Base-by-base conservation (phyloP, 2,113 vertebrate genomes). In the Megatriorchis doriae region DNA sequence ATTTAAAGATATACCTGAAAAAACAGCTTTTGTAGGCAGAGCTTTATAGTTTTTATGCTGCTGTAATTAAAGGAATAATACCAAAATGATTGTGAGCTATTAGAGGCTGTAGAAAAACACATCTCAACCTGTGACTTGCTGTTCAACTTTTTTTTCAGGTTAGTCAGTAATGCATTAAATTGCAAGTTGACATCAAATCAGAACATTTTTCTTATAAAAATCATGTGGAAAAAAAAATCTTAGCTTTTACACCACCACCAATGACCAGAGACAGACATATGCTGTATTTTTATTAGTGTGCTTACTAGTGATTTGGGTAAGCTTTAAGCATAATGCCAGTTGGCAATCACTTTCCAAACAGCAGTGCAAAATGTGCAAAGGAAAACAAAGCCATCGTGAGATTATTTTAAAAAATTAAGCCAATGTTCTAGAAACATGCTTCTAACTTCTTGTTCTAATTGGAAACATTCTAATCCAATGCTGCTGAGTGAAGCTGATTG, bases 401-500 rank as follows among this genome's bases (percentile, higher is more conserved):
- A 89, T 85, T 72, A 81, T 91, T 87, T 65, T 72, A 3, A 9
- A 56, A 94, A 94, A 96, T 70, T 70, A 94, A 94, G 40, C 71
- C 55, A 78, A 38, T 75, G 6, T 90, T 94, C 59, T 70, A 77
- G 70, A 82, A 97, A 78, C 3, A 15, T 56, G 72, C 75, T 81
- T 94, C 86, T 96, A 86, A 95, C 86, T 83, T 96, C 93, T 95
- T 88, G 59, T 95, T 94, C 70, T 96, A 95, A 96, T 90, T 97
- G 97, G 90, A 95, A 97, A 91, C n/a, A 86, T 87, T 94, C 83
- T 95, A 96, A 95, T 95, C 83, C 42, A 19, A 62, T 59, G 91
- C 70, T 92, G 43, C 52, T 2, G 16, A 81, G 73, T 77, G 67
- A 96, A 96, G 93, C 93, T 93, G 92, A 87, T 96, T 82, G 88